phyloP scores from a whole-genome alignment of 1,140 invertebrate genomes.

The Acyrthosiphon pisum region DNA sequence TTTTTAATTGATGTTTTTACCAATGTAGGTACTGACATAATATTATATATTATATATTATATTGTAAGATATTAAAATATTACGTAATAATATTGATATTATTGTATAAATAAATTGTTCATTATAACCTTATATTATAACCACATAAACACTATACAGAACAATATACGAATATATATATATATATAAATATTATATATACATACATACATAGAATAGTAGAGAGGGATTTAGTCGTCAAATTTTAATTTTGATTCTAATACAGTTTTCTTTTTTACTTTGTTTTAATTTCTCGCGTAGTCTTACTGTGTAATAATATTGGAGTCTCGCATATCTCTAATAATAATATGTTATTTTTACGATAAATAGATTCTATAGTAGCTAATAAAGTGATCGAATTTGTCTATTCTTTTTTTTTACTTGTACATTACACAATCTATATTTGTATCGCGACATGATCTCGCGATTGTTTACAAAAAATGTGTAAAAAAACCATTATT shows the following conservation, averaged over 20 bases:
- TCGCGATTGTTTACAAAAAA: not conserved
- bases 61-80: not conserved
- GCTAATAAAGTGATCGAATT: slow-evolving; percentile 44
- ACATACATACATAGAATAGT: not conserved
- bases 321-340: slow-evolving; percentile 16
- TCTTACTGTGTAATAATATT: not conserved
- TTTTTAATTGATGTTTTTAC: not conserved
- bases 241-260: not conserved
- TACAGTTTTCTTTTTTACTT: not conserved
- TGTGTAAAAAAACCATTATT: slow-evolving; percentile 42
- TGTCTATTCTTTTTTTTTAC: slow-evolving; percentile 37
- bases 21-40: not conserved
- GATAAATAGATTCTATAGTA: slow-evolving; percentile 36
- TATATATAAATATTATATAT: not conserved
- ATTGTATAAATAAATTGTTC: slow-evolving; percentile 21
- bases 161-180: not conserved
- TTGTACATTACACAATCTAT: not conserved
- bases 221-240: slow-evolving; percentile 20
- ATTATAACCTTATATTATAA: slow-evolving; percentile 27
- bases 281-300: not conserved
- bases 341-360: slow-evolving; percentile 33
- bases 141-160: not conserved
- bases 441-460: not conserved
- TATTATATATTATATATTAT: not conserved
- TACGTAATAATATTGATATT: not conserved